phyloP scores from a whole-genome alignment of 2,113 vertebrate species.

The Misgurnus anguillicaudatus region DNA sequence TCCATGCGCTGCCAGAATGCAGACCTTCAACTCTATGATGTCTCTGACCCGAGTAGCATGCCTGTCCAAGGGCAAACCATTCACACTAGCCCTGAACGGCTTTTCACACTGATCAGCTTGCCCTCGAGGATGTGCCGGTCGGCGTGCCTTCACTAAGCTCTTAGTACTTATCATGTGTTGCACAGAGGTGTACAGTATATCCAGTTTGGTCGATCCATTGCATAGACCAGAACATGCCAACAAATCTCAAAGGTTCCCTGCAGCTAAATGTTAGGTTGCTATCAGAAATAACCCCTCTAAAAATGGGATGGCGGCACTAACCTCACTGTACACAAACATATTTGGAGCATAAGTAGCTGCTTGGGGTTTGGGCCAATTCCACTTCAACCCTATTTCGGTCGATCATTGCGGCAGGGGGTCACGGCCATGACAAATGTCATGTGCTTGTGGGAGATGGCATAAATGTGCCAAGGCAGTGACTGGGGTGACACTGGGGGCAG shows the following conservation, averaged over 20 bases:
- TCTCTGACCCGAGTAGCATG: slow-evolving; percentile 24
- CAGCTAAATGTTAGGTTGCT: slow-evolving; percentile 12
- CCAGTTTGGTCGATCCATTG: slow-evolving; percentile 8
- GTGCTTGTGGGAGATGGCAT: background rate
- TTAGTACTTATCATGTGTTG: background rate
- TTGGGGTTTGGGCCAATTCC: background rate
- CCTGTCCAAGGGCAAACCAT: slow-evolving; percentile 27
- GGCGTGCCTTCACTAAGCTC: slow-evolving; percentile 5
- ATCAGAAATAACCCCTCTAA: background rate
- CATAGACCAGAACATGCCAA: slow-evolving; percentile 2
- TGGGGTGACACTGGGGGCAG: slow-evolving; percentile 19
- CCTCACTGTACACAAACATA: slow-evolving; percentile 14
- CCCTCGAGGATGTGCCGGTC: slow-evolving; percentile 10
- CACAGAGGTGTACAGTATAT: background rate
- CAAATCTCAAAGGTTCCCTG: slow-evolving; percentile 17
- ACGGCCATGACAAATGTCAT: background rate
- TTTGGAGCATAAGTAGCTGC: slow-evolving; percentile 12
- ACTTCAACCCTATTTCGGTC: slow-evolving; percentile 4
- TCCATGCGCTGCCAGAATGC: slow-evolving; percentile 50
- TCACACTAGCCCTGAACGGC: slow-evolving; percentile 8
- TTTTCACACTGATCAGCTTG: slow-evolving; percentile 29
- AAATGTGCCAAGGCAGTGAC: slow-evolving; percentile 19
- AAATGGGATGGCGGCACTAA: slow-evolving; percentile 6
- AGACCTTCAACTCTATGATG: slow-evolving; percentile 60
- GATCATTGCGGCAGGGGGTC: background rate